Evolutionary conservation across 2,888 invertebrate species (phyloP).

Genomic region (Campaea margaritaria): DNA sequence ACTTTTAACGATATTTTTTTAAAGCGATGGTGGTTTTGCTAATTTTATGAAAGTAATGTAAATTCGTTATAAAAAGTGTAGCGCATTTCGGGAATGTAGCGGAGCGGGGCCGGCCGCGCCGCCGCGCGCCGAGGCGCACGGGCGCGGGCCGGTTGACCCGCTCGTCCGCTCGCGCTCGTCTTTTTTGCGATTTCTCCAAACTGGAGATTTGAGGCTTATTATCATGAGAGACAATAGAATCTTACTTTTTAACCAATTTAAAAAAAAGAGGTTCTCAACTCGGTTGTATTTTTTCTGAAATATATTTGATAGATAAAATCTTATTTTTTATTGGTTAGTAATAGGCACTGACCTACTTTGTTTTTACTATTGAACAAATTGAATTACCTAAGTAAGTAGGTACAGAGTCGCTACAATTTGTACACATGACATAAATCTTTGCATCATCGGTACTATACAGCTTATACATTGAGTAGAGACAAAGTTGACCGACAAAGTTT

Average conservation of each 20-base stretch:
- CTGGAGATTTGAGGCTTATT: constrained; percentile 49
- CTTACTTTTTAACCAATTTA: too few relatives aligned
- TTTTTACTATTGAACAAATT: too few relatives aligned
- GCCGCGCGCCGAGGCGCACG: too few relatives aligned
- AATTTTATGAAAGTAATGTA: constrained; percentile 10
- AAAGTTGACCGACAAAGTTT: constrained; percentile 81
- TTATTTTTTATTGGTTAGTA: background rate
- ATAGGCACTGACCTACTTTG: background rate
- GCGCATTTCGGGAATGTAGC: constrained; percentile 63
- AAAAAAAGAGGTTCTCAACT: too few relatives aligned
- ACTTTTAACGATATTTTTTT: constrained; percentile 35
- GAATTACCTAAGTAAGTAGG: too few relatives aligned
- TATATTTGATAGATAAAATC: background rate
- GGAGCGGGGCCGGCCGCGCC: constrained; percentile 42
- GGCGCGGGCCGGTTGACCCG: constrained; percentile 58
- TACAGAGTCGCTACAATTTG: background rate
- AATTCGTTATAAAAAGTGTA: constrained; percentile 48
- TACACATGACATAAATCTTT: constrained; percentile 11
- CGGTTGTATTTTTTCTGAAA: too few relatives aligned
- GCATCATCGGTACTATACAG: constrained; percentile 1
- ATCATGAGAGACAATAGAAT: constrained; percentile 28
- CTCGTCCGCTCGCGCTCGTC: constrained; percentile 68
- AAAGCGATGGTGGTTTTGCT: background rate
- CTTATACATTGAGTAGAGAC: constrained; percentile 44
- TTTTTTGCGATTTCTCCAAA: constrained; percentile 78